A percentile compares a stretch with the other conserved stretches of the same genome.
phyloP scores from a whole-genome alignment of 1,140 invertebrate genomes.

The Galleria mellonella region DNA sequence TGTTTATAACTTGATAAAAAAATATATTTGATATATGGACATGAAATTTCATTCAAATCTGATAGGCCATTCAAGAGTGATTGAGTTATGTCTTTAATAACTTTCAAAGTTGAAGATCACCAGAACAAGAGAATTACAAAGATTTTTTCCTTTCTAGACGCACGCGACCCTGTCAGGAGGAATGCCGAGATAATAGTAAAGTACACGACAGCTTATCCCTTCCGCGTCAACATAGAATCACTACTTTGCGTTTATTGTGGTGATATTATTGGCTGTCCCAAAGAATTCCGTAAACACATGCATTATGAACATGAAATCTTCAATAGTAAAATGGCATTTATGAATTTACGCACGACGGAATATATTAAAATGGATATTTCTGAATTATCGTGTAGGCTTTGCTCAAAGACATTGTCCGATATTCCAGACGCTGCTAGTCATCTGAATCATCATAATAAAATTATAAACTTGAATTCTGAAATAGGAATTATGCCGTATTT shows the following conservation, averaged over 20 bases:
- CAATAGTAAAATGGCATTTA: conserved; percentile 2
- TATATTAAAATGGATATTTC: conserved; percentile 5
- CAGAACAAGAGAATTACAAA: no score
- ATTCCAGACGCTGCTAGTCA: conserved; percentile 6
- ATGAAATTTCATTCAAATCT: no score
- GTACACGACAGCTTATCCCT: conserved; percentile 13
- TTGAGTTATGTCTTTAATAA: no score
- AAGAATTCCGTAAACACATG: conserved; percentile 9
- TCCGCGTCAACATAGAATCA: conserved; percentile 6
- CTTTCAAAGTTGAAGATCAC: no score
- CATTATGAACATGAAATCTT: conserved; percentile 8
- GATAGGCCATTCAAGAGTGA: no score
- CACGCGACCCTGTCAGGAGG: conserved; percentile 6
- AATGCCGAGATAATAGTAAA: conserved; percentile 13
- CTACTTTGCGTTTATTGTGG: conserved; percentile 12
- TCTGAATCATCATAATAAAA: conserved; percentile 8
- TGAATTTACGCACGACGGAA: conserved; percentile 3
- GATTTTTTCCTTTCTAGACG: conserved; percentile 19
- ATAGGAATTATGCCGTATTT: conserved; percentile 9
- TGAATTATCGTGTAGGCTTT: conserved; percentile 5
- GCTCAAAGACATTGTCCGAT: neutral
- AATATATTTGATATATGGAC: no score
- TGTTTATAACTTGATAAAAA: no score
- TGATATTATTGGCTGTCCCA: conserved; percentile 8
- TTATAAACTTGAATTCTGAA: conserved; percentile 1